These are phyloP conservation scores for Mixornis gularis DNA, from an alignment of 2,113 vertebrate genomes.

Conservation along the genomic window DNA sequence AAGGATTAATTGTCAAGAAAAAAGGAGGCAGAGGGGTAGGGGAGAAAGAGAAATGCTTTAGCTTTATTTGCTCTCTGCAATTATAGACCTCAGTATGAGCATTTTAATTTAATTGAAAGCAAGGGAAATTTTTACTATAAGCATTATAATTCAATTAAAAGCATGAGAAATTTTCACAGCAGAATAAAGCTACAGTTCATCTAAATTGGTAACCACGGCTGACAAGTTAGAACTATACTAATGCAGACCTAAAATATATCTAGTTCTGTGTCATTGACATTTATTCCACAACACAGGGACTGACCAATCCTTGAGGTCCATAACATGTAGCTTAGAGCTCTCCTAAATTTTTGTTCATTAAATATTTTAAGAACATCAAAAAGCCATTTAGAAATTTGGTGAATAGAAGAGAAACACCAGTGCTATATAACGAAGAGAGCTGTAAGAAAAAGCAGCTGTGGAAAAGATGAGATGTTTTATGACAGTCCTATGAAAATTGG, in stretches of 20 bases:
- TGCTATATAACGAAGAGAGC: background rate
- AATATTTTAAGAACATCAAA: background rate
- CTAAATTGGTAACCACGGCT: background rate
- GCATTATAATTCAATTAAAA: background rate
- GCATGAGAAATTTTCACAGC: background rate
- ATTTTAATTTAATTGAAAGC: background rate
- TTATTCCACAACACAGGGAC: background rate
- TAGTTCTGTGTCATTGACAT: background rate
- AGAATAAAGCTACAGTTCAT: background rate
- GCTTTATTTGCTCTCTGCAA: background rate
- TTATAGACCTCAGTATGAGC: background rate
- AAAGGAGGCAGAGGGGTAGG: fast-evolving
- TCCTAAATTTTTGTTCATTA: background rate
- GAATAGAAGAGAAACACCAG: background rate
- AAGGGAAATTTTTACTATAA: background rate
- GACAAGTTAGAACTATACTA: background rate
- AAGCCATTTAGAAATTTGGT: background rate
- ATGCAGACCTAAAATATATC: background rate
- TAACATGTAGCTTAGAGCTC: background rate
- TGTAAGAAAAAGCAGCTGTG: background rate
- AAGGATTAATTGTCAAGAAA: background rate
- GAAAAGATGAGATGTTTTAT: background rate
- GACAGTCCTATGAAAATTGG: background rate
- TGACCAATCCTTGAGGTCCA: background rate
- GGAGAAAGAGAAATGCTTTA: background rate